Evolutionary conservation across 2,888 invertebrate genomes (phyloP).

Genomic region (Shargacucullia verbasci): DNA sequence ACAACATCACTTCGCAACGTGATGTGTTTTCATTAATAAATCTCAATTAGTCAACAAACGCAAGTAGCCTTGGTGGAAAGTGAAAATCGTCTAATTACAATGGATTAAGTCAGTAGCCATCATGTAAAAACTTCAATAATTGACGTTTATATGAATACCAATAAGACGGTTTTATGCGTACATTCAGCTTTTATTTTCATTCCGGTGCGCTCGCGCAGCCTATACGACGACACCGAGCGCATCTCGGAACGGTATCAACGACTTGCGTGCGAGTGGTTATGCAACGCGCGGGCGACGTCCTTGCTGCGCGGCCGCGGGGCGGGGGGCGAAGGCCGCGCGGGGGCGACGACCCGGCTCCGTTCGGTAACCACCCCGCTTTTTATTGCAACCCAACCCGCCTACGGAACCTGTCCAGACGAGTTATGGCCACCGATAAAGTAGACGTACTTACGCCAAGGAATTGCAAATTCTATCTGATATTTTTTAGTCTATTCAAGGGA

Average conservation of each 20-base stretch:
- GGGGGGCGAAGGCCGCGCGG: constrained; percentile 81
- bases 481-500: constrained; percentile 50
- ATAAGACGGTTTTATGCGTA: constrained; percentile 58
- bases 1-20: constrained; percentile 21
- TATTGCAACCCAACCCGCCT: constrained; percentile 70
- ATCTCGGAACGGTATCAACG: constrained; percentile 78
- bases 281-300: constrained; percentile 84
- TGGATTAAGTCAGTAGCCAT: constrained; percentile 51
- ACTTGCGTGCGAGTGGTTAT: constrained; percentile 83
- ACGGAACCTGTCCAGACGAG: constrained; percentile 73
- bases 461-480: constrained; percentile 66
- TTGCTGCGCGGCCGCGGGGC: constrained; percentile 71
- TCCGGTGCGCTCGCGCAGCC: constrained; percentile 61
- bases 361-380: constrained; percentile 73
- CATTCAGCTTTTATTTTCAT: constrained; percentile 70
- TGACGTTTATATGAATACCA: constrained; percentile 64
- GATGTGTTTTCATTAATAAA: constrained; percentile 30
- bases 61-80: constrained; percentile 48
- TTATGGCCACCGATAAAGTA: constrained; percentile 75
- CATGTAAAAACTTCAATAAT: constrained; percentile 58
- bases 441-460: constrained; percentile 68
- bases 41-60: constrained; percentile 26
- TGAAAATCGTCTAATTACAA: constrained; percentile 60
- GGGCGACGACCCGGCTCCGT: constrained; percentile 77
- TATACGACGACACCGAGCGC: constrained; percentile 58